A percentile compares a stretch with the other conserved stretches of the same genome.
These are phyloP conservation scores for Aplodontia rufa DNA, from an alignment of 2,113 vertebrate genomes.

Conservation along the genomic window DNA sequence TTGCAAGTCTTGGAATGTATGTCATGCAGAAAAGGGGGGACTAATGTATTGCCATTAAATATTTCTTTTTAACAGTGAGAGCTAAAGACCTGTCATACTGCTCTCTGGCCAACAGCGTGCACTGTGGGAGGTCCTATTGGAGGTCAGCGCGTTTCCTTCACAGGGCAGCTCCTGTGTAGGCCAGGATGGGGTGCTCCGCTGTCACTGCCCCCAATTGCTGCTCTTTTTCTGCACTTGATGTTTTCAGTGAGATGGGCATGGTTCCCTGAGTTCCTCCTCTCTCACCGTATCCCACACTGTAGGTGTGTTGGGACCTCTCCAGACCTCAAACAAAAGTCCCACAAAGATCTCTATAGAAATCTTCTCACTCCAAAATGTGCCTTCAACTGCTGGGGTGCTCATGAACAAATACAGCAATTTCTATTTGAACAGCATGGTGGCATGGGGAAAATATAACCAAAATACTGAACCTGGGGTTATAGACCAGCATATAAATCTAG, in stretches of 20 bases:
- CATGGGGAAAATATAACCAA: not conserved
- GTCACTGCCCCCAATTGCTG: not conserved
- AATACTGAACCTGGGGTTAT: not conserved
- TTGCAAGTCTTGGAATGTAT: not conserved
- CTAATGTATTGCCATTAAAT: not conserved
- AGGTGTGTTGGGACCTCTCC: not conserved
- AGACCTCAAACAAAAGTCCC: not conserved
- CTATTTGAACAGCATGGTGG: not conserved
- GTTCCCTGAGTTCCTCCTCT: not conserved
- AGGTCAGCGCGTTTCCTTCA: not conserved
- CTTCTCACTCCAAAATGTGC: not conserved
- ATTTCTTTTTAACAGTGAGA: not conserved
- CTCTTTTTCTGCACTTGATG: not conserved
- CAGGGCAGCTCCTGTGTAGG: not conserved
- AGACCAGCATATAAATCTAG: not conserved
- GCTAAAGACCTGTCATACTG: not conserved
- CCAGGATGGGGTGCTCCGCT: not conserved
- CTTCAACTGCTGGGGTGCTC: not conserved
- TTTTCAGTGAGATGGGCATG: not conserved
- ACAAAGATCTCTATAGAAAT: not conserved
- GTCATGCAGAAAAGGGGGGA: not conserved
- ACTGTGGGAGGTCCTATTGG: not conserved
- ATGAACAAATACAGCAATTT: not conserved
- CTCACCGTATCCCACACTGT: not conserved
- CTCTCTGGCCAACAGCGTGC: not conserved